Conservation (phyloP, 2,113 vertebrate species). For the Solea senegalensis region DNA sequence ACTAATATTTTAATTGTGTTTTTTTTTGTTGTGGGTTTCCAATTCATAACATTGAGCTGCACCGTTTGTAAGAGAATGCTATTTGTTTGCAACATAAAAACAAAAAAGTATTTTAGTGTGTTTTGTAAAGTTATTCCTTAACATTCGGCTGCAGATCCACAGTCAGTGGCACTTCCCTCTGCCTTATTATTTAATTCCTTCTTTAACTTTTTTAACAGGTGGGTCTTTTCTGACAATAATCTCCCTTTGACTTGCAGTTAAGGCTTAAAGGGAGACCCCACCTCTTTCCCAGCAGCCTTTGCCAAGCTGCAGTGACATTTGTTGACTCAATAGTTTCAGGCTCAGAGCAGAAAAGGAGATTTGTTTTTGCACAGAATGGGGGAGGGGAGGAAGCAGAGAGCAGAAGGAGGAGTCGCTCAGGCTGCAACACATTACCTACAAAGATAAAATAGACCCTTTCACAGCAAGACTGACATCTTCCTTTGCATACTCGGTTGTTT, state of each 20-base stretch:
- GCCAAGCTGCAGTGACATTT: constrained; percentile 78
- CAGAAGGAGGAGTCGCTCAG: constrained; percentile 61
- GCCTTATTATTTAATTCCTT: constrained; percentile 40
- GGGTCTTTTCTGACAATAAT: constrained; percentile 80
- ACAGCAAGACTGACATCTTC: constrained; percentile 10
- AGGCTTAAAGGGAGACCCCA: constrained; percentile 76
- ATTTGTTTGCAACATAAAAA: no score
- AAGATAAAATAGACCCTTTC: constrained; percentile 46
- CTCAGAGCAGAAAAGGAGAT: constrained; percentile 80
- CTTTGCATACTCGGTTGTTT: constrained; percentile 12
- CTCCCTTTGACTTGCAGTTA: constrained; percentile 68
- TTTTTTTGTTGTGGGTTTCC: background rate
- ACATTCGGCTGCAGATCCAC: background rate
- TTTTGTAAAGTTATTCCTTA: background rate
- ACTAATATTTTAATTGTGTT: background rate
- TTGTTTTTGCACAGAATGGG: constrained; percentile 80
- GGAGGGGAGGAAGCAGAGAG: constrained; percentile 67
- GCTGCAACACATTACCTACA: constrained; percentile 47
- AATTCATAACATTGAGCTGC: no score
- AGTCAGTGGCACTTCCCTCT: background rate
- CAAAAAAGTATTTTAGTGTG: no score
- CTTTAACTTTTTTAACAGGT: constrained; percentile 73
- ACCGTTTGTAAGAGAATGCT: no score
- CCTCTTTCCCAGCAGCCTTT: constrained; percentile 71
- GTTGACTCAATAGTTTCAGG: constrained; percentile 83